phyloP scores from a whole-genome alignment of 92 coral and sea anemone species.

The Meandrina meandrites region DNA sequence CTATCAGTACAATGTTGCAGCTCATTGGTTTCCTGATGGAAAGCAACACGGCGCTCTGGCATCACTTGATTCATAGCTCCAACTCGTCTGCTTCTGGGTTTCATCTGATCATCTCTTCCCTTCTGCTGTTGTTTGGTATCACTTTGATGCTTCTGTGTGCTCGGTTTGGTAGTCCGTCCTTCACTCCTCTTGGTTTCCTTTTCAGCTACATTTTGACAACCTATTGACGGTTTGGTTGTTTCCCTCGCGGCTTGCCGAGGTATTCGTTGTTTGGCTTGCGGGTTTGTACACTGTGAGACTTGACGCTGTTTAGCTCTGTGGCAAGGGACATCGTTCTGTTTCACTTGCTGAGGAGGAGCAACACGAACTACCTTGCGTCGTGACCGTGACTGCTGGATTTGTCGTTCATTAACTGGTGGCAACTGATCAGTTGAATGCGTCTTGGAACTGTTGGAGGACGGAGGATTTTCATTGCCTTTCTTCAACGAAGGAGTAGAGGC shows the following conservation, averaged over 20 bases:
- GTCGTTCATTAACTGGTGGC: background rate
- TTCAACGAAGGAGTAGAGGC: background rate
- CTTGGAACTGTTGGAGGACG: background rate
- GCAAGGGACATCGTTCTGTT: background rate
- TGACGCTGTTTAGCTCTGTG: background rate
- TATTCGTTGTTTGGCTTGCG: background rate
- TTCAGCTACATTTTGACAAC: background rate
- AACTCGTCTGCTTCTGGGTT: background rate
- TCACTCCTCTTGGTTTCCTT: background rate
- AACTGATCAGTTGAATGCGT: background rate
- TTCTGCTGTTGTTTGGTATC: background rate
- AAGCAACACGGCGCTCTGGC: constrained; percentile 5
- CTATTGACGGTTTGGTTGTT: background rate
- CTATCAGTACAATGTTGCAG: background rate
- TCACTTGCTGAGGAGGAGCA: too few species aligned
- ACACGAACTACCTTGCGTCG: background rate
- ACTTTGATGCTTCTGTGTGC: background rate
- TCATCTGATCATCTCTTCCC: background rate
- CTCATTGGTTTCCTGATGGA: background rate
- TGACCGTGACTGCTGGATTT: background rate
- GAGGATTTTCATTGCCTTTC: background rate
- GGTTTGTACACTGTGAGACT: background rate
- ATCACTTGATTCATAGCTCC: background rate
- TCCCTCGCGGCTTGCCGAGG: background rate
- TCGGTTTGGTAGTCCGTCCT: background rate